Percentiles rank a stretch among this genome's conserved stretches.
Evolutionary conservation across 2,113 vertebrate genomes (phyloP).

Genomic region (Eudyptes chrysolophus): DNA sequence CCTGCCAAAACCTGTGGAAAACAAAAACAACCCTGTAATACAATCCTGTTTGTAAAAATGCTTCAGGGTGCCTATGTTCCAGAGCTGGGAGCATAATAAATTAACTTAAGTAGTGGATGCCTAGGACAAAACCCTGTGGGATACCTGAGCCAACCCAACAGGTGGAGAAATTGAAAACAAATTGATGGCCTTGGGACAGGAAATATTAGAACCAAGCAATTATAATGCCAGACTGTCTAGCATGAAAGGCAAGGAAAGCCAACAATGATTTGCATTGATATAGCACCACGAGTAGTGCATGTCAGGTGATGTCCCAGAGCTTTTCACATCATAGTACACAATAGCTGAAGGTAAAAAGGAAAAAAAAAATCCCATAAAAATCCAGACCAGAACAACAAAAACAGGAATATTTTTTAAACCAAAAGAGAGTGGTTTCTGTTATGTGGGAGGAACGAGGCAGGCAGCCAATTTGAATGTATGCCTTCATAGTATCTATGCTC

Average conservation of each 20-base stretch:
- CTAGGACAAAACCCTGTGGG: constrained; percentile 36
- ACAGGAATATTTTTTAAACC: neutral
- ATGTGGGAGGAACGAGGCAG: neutral
- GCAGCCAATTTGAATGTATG: neutral
- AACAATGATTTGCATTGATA: constrained; percentile 23
- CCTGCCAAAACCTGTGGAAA: constrained; percentile 30
- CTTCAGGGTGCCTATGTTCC: constrained; percentile 23
- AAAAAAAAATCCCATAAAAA: neutral
- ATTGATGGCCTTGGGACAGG: constrained; percentile 63
- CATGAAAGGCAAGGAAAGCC: constrained; percentile 16
- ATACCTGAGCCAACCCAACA: constrained; percentile 31
- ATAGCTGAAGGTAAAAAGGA: neutral
- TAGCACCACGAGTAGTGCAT: neutral
- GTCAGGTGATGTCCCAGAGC: constrained; percentile 15
- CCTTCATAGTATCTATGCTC: neutral
- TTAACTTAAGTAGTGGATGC: constrained; percentile 23
- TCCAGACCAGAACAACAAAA: neutral
- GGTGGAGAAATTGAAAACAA: constrained; percentile 53
- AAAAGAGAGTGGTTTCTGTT: neutral
- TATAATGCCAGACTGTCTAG: constrained; percentile 27
- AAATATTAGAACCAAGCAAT: constrained; percentile 59
- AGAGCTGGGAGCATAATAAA: constrained; percentile 52
- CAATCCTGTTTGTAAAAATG: constrained; percentile 32
- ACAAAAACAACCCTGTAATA: neutral
- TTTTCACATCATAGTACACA: neutral